Evolutionary conservation across 1,140 invertebrate genomes (phyloP).

Genomic region (Triops cancriformis): DNA sequence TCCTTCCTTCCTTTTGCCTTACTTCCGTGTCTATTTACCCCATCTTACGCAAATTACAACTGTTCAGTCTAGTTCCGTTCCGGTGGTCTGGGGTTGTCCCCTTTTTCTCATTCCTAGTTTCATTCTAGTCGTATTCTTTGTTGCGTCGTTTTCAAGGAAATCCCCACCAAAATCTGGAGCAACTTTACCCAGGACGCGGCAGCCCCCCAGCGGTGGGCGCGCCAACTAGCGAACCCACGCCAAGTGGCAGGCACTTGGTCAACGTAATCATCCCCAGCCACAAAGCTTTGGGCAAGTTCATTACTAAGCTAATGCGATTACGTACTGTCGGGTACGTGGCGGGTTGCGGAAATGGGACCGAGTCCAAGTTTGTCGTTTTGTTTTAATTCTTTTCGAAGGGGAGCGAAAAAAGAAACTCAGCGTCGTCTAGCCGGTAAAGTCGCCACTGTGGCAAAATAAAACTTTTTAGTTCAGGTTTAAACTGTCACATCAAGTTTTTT

Average conservation of each 20-base stretch:
- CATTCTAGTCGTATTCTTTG: too few species aligned
- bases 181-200: too few species aligned
- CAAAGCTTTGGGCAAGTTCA: neutral
- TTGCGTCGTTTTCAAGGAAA: too few species aligned
- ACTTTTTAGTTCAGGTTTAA: neutral
- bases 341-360: neutral
- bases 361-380: neutral
- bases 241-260: too few species aligned
- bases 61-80: neutral
- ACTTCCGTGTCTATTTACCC: neutral
- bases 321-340: neutral
- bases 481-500: neutral
- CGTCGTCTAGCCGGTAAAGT: neutral
- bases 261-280: too few species aligned
- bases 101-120: too few species aligned
- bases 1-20: neutral
- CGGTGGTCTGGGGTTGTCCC: neutral
- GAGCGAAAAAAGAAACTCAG: neutral
- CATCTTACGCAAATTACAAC: neutral
- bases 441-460: neutral
- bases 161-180: too few species aligned
- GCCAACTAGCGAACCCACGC: too few species aligned
- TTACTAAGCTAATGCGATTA: constrained; percentile 5
- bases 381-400: neutral
- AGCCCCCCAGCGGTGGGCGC: too few species aligned